phyloP scores from a whole-genome alignment of 2,888 invertebrate species.

The Frankliniella fusca region DNA sequence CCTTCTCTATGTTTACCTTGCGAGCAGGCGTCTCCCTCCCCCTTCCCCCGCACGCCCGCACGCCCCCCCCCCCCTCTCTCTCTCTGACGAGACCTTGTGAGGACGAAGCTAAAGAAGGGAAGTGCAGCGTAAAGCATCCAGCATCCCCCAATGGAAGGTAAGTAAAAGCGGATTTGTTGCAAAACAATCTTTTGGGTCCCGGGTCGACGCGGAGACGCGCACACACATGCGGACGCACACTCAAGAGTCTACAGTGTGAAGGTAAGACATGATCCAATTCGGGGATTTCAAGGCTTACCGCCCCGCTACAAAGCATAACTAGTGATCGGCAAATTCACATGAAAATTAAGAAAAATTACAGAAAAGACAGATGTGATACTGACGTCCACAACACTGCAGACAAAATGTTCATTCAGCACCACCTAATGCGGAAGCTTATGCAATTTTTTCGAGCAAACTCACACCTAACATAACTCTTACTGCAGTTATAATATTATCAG shows the following conservation, averaged over 20 bases:
- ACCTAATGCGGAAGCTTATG: too few species aligned
- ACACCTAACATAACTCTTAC: too few species aligned
- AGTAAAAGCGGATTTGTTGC: background rate
- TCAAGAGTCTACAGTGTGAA: background rate
- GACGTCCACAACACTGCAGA: too few species aligned
- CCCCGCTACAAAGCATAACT: background rate
- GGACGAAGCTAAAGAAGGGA: background rate
- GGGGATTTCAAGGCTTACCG: conserved; percentile 13
- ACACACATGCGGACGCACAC: background rate
- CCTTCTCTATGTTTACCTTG: conserved; percentile 1
- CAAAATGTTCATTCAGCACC: too few species aligned
- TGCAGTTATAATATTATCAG: too few species aligned
- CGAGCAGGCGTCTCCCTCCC: background rate
- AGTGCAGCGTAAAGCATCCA: background rate
- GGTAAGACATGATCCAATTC: conserved; percentile 1
- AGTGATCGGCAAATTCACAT: too few species aligned
- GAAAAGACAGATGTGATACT: too few species aligned
- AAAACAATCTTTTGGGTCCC: background rate
- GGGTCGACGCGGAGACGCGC: background rate
- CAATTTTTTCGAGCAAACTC: too few species aligned
- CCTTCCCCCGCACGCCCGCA: background rate
- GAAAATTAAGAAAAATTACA: too few species aligned
- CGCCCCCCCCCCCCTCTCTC: background rate
- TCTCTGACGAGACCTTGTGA: background rate
- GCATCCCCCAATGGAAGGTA: background rate